phyloP scores from a whole-genome alignment of 2,888 invertebrate species.

The Carabus problematicus region DNA sequence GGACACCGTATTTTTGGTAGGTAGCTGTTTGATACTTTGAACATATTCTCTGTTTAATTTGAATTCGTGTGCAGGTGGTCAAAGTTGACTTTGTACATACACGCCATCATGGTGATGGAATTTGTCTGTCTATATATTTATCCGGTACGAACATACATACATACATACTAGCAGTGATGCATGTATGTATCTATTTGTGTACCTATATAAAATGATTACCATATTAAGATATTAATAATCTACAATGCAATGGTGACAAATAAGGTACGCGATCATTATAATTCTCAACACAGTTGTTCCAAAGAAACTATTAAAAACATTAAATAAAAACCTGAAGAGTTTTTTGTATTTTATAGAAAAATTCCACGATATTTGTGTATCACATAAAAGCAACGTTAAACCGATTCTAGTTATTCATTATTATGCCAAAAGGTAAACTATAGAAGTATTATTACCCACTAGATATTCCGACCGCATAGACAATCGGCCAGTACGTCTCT shows the following conservation, averaged over 20 bases:
- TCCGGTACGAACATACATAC: no score
- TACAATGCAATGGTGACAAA: constrained; percentile 11
- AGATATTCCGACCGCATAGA: constrained; percentile 40
- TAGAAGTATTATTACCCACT: constrained; percentile 39
- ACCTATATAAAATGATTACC: no score
- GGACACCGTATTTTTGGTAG: no score
- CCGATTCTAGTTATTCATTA: constrained; percentile 36
- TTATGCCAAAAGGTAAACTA: constrained; percentile 41
- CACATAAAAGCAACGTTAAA: constrained; percentile 21
- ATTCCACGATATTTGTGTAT: constrained; percentile 30
- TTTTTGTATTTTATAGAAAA: constrained; percentile 34
- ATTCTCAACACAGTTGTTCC: constrained; percentile 15
- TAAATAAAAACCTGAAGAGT: constrained; percentile 15
- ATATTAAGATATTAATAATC: neutral
- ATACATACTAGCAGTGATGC: no score
- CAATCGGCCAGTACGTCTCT: constrained; percentile 20
- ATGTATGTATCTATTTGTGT: no score
- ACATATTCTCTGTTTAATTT: no score
- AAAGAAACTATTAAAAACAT: constrained; percentile 34
- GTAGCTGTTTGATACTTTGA: no score
- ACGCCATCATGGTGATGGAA: no score
- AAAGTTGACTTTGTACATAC: no score
- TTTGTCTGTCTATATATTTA: no score
- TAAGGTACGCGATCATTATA: constrained; percentile 11
- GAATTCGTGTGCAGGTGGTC: no score